Evolutionary conservation across 2,888 invertebrate species (phyloP).

Genomic region (Incurvaria masculella): DNA sequence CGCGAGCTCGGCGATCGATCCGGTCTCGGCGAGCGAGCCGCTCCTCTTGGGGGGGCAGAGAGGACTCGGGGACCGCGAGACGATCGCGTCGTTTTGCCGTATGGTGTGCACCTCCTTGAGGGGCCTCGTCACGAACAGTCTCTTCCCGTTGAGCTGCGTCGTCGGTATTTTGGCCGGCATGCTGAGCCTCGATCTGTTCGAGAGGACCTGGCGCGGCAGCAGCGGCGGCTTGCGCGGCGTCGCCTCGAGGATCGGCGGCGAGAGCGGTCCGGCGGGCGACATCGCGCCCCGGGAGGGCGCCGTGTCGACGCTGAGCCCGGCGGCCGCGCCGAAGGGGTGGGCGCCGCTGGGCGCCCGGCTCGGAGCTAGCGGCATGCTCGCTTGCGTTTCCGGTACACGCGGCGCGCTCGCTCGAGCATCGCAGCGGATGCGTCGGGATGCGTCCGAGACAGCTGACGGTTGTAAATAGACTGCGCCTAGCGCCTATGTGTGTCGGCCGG

Average conservation of each 20-base stretch:
- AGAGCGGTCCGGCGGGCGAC: constrained; percentile 36
- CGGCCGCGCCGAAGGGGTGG: constrained; percentile 17
- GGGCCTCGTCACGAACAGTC: constrained; percentile 41
- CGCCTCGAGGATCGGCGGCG: constrained; percentile 39
- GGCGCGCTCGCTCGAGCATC: constrained; percentile 18
- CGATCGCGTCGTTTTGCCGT: constrained; percentile 20
- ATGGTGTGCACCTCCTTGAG: constrained; percentile 44
- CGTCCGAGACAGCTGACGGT: constrained; percentile 18
- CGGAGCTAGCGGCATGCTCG: constrained; percentile 38
- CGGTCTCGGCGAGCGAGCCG: constrained; percentile 40
- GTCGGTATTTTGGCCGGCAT: constrained; percentile 41
- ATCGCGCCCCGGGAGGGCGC: constrained; percentile 15
- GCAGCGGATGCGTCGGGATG: neutral
- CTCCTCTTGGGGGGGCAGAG: constrained; percentile 25
- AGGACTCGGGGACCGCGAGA: constrained; percentile 38
- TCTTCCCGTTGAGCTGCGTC: constrained; percentile 34
- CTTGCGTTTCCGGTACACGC: constrained; percentile 41
- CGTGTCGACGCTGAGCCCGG: constrained; percentile 31
- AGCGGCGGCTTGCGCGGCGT: constrained; percentile 47
- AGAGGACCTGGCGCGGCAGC: constrained; percentile 40
- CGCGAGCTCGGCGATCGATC: constrained; percentile 48
- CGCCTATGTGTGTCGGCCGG: constrained; percentile 53
- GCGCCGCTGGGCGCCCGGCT: constrained; percentile 21
- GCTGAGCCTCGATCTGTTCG: constrained; percentile 44
- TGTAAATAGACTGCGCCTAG: constrained; percentile 54